phyloP scores from a whole-genome alignment of 2,888 invertebrate species.

The Scrobipalpa costella region DNA sequence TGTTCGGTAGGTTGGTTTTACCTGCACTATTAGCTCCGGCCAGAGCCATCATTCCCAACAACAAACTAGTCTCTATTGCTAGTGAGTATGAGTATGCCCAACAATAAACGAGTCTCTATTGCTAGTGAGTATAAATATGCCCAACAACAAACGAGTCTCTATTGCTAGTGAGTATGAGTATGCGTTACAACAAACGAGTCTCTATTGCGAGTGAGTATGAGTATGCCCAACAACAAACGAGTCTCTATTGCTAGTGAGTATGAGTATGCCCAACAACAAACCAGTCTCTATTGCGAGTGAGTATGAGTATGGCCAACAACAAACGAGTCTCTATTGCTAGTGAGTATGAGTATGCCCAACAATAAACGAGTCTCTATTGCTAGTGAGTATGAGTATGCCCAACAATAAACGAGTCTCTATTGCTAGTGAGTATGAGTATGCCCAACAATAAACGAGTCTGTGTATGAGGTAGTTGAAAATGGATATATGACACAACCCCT shows the following conservation, averaged over 20 bases:
- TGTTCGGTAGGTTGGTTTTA: too few relatives aligned
- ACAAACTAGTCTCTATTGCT: not conserved
- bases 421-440: slow-evolving; percentile 20
- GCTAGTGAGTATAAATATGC: slow-evolving; percentile 22
- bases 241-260: not conserved
- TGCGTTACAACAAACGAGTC: too few relatives aligned
- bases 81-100: not conserved
- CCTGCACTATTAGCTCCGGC: slow-evolving; percentile 72
- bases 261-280: too few relatives aligned
- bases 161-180: not conserved
- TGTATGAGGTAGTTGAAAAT: too few relatives aligned
- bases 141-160: slow-evolving; percentile 11
- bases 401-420: slow-evolving; percentile 15
- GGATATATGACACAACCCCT: too few relatives aligned
- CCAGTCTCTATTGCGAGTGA: too few relatives aligned
- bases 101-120: slow-evolving; percentile 14
- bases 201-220: too few relatives aligned
- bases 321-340: not conserved
- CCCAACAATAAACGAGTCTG: slow-evolving; percentile 16
- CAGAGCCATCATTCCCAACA: slow-evolving; percentile 26
- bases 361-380: not conserved
- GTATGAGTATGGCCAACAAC: slow-evolving; percentile 27
- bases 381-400: not conserved
- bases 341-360: slow-evolving; percentile 26
- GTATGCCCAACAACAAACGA: slow-evolving; percentile 17